Evolutionary conservation across 2,888 invertebrate species (phyloP), one percentile per base, ranked within the genome.

Genomic region (Tachystola acroxantha): DNA sequence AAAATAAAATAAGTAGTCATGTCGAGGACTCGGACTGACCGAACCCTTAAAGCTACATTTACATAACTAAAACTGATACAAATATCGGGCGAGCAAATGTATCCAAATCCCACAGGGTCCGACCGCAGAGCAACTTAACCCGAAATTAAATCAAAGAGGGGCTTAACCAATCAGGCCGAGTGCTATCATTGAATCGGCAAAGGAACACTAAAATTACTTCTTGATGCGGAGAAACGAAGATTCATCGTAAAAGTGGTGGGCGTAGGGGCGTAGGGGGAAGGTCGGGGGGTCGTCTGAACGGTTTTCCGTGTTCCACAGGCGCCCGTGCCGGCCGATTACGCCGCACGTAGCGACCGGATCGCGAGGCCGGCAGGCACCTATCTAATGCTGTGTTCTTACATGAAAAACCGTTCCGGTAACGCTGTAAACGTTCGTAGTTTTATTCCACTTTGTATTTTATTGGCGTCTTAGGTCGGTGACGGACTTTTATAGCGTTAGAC

Each of bases 171-270:
- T 86, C 85, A 84, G 71, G 67, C 64, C 85, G 84, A 86, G 85
- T 86, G 85, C 82, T 86, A 85, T 84, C 86, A 84, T 85, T 85
- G 84, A 85, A 85, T 85, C 84, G 84, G 81, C 75, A 80, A 85
- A 84, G 81, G 80, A 85, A 86, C 85, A 85, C 84, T 84, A 84
- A 85, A 85, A 85, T 85, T 85, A 84, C 85, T 86, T 85, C 85
- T 84, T 85, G 85, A 84, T 85, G 81, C 82, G 81, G 78, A 81
- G 85, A 84, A 85, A 84, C 84, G 85, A 86, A 85, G 85, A 86
- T 85, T 85, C 85, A 85, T 85, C 85, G 85, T 86, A 85, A 85
- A 85, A 85, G 80, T 79, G 79, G 80, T 72, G 73, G 79, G 75
- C 56, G 60, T 53, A 45, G 45, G 59, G 57, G 60, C 54, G 52